Evolutionary conservation across 2,888 invertebrate species (phyloP).

Genomic region (Chironomus riparius): DNA sequence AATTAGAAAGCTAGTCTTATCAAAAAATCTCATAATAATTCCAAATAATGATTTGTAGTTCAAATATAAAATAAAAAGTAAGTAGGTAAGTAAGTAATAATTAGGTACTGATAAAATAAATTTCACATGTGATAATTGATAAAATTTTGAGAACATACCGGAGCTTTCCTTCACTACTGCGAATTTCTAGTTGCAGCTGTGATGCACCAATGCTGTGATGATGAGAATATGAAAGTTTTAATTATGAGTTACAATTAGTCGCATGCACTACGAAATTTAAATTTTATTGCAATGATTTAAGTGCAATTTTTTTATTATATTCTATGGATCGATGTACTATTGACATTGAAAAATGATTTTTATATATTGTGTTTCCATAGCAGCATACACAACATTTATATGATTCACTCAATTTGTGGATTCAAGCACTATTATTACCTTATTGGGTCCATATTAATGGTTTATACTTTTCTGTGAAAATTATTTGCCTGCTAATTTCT

Average conservation of each 20-base stretch:
- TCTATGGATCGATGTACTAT: slow-evolving; percentile 15
- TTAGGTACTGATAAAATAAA: too few species aligned
- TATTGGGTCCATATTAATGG: slow-evolving; percentile 10
- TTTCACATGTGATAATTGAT: too few species aligned
- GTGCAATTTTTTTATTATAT: not conserved
- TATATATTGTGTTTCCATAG: slow-evolving; percentile 12
- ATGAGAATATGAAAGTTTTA: not conserved
- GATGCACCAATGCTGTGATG: slow-evolving; percentile 18
- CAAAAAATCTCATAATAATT: too few species aligned
- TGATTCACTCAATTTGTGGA: not conserved
- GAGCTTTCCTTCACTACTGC: slow-evolving; percentile 6
- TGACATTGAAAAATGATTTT: slow-evolving; percentile 13
- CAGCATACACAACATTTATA: not conserved
- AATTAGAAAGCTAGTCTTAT: too few species aligned
- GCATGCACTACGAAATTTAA: not conserved
- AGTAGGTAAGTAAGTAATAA: too few species aligned
- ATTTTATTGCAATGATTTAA: not conserved
- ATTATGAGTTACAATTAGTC: not conserved
- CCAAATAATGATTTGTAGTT: too few species aligned
- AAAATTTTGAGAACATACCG: not conserved
- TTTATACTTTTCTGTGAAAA: not conserved
- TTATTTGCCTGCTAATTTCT: not conserved
- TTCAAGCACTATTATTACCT: not conserved
- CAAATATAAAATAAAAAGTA: too few species aligned
- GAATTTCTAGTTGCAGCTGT: slow-evolving; percentile 9